Evolutionary conservation across 2,797 vertebrate genomes (phyloP), one percentile per base, ranked within the genome.

Genomic region (Myoxocephalus aenaeus): DNA sequence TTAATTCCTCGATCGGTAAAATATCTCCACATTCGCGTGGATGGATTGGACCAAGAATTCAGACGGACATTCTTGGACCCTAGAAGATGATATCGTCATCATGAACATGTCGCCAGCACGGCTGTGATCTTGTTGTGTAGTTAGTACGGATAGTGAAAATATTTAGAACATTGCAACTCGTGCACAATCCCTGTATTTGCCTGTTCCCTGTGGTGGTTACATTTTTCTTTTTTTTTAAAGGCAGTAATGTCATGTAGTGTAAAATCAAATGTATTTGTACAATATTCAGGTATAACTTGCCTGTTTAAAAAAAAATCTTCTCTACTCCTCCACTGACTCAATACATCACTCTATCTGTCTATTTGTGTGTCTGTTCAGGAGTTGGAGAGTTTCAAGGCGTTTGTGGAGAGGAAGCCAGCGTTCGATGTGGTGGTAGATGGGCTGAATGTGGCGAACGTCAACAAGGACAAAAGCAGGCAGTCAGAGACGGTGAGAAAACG

Each of bases 401-500:
- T 98, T 91, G 93, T 99, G 85, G 93, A 95, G 87, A 90, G 53
- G 69, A 92, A 59, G 67, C 94, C 96, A 38, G 89, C 95, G 0
- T 99, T 97, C 92, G 97, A 99, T 92, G 93, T 99, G 83, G 96
- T 99, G 40, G 88, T 99, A 6, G 98, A 99, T 69, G 97, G 98
- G 25, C 96, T 99, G 81, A 99, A 99, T 74, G 95, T 98, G 70
- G 96, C 96, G 74, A 96, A 96, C 75, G 73, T 90, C 53, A 90
- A 74, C 80, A 95, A 79, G 78, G 90, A 89, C 77, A 96, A 81
- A 90, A 84, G 3, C 76, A 87, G 70, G 34, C 92, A 86, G 15
- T 97, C 97, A 34, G 89, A 96, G 89, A 95, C 89, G 80, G 98
- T 99, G 91, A 97, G 97, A 70, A 65, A 93, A 79, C 65, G 48